Conservation (phyloP, 2,797 vertebrate species). For the Sitta carolinensis region DNA sequence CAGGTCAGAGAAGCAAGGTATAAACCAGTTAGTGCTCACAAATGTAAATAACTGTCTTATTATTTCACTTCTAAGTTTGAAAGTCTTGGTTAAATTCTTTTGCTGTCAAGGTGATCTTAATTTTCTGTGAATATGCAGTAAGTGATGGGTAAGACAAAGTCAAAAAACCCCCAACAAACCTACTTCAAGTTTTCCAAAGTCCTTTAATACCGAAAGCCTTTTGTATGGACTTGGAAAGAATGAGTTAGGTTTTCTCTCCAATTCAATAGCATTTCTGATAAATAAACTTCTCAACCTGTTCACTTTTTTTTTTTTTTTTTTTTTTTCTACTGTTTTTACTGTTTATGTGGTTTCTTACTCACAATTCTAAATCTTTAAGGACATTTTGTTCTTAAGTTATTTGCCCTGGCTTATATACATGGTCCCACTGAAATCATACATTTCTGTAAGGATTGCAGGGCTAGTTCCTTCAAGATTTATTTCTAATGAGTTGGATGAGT, state of each 20-base stretch:
- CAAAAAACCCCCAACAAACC: not conserved
- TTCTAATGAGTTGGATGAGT: slow-evolving; percentile 25
- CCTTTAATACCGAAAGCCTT: not conserved
- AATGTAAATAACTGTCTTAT: not conserved
- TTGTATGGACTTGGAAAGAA: not conserved
- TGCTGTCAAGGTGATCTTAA: not conserved
- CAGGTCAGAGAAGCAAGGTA: not conserved
- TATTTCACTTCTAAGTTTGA: not conserved
- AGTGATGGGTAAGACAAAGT: not conserved
- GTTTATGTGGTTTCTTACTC: not conserved
- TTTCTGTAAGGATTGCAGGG: not conserved
- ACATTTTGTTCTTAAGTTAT: slow-evolving; percentile 47
- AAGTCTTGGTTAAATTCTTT: not conserved
- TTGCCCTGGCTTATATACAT: slow-evolving; percentile 31
- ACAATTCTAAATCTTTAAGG: slow-evolving; percentile 7
- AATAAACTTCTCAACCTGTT: not conserved
- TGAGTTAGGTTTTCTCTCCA: not conserved
- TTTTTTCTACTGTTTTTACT: not conserved
- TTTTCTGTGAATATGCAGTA: not conserved
- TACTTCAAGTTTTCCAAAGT: not conserved
- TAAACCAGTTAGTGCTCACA: not conserved
- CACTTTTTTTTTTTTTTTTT: not conserved
- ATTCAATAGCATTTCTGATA: not conserved
- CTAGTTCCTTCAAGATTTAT: slow-evolving; percentile 51
- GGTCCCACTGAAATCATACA: slow-evolving; percentile 30